Conservation (phyloP, 1,140 invertebrate genomes). For the Cotesia chilonis region DNA sequence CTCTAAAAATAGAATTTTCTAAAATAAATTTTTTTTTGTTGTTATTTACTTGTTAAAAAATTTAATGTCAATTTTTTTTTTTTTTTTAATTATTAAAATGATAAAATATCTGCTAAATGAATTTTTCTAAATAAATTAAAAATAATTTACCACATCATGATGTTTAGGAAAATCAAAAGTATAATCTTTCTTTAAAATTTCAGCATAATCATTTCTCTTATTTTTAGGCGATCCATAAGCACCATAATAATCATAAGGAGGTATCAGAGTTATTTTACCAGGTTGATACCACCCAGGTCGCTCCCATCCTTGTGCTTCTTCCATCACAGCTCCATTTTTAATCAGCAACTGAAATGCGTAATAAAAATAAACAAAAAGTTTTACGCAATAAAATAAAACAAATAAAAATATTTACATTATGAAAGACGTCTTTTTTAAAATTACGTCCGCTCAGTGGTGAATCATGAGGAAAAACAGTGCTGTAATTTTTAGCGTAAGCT, state of each 20-base stretch:
- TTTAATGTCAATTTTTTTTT: too few relatives aligned
- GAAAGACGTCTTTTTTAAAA: conserved; percentile 74
- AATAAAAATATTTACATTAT: conserved; percentile 66
- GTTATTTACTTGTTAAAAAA: too few relatives aligned
- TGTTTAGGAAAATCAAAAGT: conserved; percentile 83
- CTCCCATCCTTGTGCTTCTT: conserved; percentile 87
- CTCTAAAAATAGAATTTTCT: too few relatives aligned
- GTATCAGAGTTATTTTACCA: conserved; percentile 66
- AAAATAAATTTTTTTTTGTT: too few relatives aligned
- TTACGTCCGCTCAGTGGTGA: conserved; percentile 85
- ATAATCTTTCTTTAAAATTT: conserved; percentile 76
- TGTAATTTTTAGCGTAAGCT: conserved; percentile 87
- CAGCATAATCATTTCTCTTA: conserved; percentile 72
- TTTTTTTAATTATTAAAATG: too few relatives aligned
- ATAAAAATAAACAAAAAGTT: conserved; percentile 3
- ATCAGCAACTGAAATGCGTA: conserved; percentile 67
- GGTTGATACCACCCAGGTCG: conserved; percentile 79
- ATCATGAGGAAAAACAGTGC: conserved; percentile 84
- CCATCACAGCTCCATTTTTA: conserved; percentile 82
- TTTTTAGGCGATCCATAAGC: conserved; percentile 75
- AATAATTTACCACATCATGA: conserved; percentile 74
- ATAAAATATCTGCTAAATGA: too few relatives aligned
- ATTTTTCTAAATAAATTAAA: conserved; percentile 10
- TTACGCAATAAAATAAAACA: conserved; percentile 15
- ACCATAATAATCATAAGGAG: conserved; percentile 85